A percentile compares a stretch with the other conserved stretches of the same genome.
Evolutionary conservation across 2,113 vertebrate genomes (phyloP).

Genomic region (Geothlypis trichas): DNA sequence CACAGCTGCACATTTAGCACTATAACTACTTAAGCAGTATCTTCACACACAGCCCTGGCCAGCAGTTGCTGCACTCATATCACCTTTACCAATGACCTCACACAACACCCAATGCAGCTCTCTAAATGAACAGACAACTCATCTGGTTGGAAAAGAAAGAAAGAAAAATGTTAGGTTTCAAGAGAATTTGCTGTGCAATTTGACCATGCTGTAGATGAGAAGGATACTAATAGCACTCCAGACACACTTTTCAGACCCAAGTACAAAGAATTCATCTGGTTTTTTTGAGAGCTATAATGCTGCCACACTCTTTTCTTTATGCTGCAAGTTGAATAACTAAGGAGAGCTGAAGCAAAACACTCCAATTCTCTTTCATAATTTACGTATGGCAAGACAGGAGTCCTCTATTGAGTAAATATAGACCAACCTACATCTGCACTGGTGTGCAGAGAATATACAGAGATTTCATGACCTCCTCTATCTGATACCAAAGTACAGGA

Average conservation of each 20-base stretch:
- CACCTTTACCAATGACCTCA: background rate
- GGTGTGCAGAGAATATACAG: background rate
- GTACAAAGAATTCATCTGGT: background rate
- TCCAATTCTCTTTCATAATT: background rate
- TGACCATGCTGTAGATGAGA: background rate
- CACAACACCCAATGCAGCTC: background rate
- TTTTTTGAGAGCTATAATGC: background rate
- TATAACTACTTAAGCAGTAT: background rate
- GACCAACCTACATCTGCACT: background rate
- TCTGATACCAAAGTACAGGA: background rate
- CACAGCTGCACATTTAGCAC: background rate
- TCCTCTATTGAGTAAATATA: background rate
- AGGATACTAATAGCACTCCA: background rate
- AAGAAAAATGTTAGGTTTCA: background rate
- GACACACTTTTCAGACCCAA: background rate
- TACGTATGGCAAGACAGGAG: background rate
- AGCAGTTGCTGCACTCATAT: background rate
- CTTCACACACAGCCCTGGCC: background rate
- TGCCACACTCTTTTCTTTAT: background rate
- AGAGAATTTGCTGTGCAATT: background rate
- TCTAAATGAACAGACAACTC: background rate
- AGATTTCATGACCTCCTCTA: background rate
- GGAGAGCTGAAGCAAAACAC: background rate
- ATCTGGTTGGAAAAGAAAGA: background rate
- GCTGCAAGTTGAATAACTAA: background rate